Conservation (phyloP, 1,140 invertebrate genomes). For the Littorina saxatilis region DNA sequence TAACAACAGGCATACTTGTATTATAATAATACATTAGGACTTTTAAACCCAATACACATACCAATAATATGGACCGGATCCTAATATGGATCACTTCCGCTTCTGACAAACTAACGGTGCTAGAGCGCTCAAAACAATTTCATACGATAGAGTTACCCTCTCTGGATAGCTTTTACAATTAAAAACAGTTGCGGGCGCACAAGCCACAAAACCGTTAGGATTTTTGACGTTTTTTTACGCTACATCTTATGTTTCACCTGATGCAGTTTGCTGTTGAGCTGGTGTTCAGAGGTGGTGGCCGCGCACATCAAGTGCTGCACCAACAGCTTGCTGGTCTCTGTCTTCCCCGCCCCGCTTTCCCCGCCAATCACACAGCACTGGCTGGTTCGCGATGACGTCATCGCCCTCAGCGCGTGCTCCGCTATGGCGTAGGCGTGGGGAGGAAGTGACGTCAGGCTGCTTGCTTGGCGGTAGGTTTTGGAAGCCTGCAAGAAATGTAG, state of each 20-base stretch:
- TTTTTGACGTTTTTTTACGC: too few relatives aligned
- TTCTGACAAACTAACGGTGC: too few relatives aligned
- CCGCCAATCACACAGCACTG: slow-evolving; percentile 82
- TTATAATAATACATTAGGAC: too few relatives aligned
- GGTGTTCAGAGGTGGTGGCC: slow-evolving; percentile 54
- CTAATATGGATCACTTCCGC: too few relatives aligned
- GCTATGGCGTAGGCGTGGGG: slow-evolving; percentile 91
- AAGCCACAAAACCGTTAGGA: too few relatives aligned
- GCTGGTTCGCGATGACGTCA: slow-evolving; percentile 85
- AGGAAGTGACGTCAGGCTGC: slow-evolving; percentile 77
- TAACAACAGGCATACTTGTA: too few relatives aligned
- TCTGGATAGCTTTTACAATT: too few relatives aligned
- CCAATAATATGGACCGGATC: too few relatives aligned
- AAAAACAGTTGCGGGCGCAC: too few relatives aligned
- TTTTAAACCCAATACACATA: too few relatives aligned
- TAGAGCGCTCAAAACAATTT: too few relatives aligned
- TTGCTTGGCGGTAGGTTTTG: slow-evolving; percentile 51
- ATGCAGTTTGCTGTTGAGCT: slow-evolving; percentile 62
- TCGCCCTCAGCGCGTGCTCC: slow-evolving; percentile 84
- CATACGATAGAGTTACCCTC: too few relatives aligned
- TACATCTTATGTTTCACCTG: slow-evolving; percentile 55
- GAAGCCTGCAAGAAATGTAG: slow-evolving; percentile 53
- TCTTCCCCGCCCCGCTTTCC: slow-evolving; percentile 99
- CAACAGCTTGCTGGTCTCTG: slow-evolving; percentile 81
- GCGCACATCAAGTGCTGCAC: slow-evolving; percentile 63